These are phyloP conservation scores for Callaeas wilsoni DNA, from an alignment of 2,113 vertebrate genomes.

Conservation along the genomic window DNA sequence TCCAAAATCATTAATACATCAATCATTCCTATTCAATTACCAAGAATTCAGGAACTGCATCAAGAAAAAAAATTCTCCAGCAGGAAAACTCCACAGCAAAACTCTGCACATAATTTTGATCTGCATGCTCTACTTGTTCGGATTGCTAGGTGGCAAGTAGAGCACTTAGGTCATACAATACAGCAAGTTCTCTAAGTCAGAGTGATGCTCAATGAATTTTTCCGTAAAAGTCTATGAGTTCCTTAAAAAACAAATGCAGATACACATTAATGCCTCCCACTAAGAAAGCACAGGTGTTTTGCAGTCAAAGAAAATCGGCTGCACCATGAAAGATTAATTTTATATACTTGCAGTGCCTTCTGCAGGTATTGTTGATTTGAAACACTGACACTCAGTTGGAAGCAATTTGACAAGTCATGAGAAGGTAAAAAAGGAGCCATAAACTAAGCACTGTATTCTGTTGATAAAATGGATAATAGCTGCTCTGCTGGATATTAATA, in stretches of 20 bases:
- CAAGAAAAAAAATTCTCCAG: not conserved
- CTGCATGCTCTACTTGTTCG: not conserved
- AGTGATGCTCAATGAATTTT: not conserved
- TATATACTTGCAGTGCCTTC: not conserved
- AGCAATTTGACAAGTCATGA: not conserved
- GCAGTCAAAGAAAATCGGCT: not conserved
- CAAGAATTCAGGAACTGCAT: not conserved
- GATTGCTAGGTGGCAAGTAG: not conserved
- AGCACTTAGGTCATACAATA: not conserved
- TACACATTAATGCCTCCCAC: not conserved
- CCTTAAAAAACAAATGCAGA: not conserved
- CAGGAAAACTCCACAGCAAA: not conserved
- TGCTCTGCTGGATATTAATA: not conserved
- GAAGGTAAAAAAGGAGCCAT: not conserved
- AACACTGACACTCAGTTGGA: not conserved
- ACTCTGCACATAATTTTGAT: not conserved
- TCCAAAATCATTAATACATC: not conserved
- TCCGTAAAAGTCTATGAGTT: not conserved
- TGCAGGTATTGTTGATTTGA: not conserved
- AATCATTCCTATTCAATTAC: not conserved
- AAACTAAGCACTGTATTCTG: not conserved
- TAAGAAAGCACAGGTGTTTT: not conserved
- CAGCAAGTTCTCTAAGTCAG: not conserved
- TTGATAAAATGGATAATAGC: conserved; percentile 7
- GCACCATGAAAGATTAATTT: not conserved